Conservation (phyloP, 2,888 invertebrate species). For the Apomyelois bistriatella region DNA sequence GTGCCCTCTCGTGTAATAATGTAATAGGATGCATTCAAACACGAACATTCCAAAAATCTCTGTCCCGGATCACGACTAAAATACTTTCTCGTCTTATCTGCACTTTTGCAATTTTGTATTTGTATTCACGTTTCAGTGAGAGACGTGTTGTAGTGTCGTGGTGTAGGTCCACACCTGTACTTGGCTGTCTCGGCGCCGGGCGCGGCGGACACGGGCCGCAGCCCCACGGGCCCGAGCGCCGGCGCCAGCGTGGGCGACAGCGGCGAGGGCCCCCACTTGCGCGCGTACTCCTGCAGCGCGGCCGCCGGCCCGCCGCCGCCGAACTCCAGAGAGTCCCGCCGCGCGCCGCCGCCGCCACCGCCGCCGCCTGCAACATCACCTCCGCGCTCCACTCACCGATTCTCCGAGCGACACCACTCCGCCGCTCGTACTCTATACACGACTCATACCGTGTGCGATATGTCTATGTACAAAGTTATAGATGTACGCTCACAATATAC, state of each 20-base stretch:
- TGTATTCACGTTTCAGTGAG: slow-evolving; percentile 8
- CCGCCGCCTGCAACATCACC: slow-evolving; percentile 60
- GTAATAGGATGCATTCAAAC: too few relatives aligned
- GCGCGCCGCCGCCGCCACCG: slow-evolving; percentile 56
- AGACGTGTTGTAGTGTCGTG: slow-evolving; percentile 13
- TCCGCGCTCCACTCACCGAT: slow-evolving; percentile 39
- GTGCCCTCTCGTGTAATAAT: too few relatives aligned
- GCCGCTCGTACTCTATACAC: slow-evolving; percentile 26
- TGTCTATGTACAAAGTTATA: slow-evolving; percentile 31
- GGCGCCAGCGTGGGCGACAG: slow-evolving; percentile 86
- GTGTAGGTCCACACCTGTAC: slow-evolving; percentile 75
- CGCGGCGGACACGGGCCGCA: slow-evolving; percentile 82
- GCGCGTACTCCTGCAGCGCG: slow-evolving; percentile 74
- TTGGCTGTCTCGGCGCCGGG: slow-evolving; percentile 94
- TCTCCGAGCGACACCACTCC: too few relatives aligned
- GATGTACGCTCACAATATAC: slow-evolving; percentile 25
- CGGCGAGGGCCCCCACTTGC: slow-evolving; percentile 80
- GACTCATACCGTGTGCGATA: slow-evolving; percentile 10
- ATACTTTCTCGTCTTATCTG: too few relatives aligned
- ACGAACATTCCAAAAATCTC: too few relatives aligned
- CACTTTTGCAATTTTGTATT: too few relatives aligned
- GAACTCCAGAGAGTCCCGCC: slow-evolving; percentile 81
- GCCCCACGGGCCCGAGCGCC: slow-evolving; percentile 84
- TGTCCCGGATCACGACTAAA: too few relatives aligned
- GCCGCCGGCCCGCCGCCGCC: slow-evolving; percentile 62